Conservation (phyloP, 2,113 vertebrate species). For the Hassar affinis region DNA sequence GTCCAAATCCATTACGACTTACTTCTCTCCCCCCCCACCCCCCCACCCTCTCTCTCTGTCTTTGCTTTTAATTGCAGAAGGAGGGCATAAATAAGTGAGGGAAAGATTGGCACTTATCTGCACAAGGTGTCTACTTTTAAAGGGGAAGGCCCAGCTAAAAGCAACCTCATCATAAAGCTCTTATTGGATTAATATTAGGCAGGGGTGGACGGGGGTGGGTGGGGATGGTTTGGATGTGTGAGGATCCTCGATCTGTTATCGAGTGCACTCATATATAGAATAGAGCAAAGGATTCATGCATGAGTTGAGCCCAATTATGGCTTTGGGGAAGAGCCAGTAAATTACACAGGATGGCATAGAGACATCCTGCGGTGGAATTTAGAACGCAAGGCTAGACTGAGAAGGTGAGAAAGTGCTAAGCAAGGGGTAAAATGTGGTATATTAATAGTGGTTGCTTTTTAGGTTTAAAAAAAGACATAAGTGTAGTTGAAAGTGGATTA, state of each 20-base stretch:
- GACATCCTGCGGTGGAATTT: constrained; percentile 32
- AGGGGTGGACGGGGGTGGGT: neutral
- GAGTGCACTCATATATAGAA: constrained; percentile 40
- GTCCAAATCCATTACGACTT: constrained; percentile 67
- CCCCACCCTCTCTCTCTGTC: constrained; percentile 28
- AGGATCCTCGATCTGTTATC: constrained; percentile 40
- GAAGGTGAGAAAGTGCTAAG: constrained; percentile 11
- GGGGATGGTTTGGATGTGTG: neutral
- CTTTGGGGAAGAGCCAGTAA: constrained; percentile 47
- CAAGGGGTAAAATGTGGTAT: constrained; percentile 29
- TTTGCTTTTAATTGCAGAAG: constrained; percentile 57
- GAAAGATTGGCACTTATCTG: constrained; percentile 6
- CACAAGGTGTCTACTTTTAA: constrained; percentile 26
- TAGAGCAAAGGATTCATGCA: constrained; percentile 45
- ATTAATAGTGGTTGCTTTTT: constrained; percentile 22
- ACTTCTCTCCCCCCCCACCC: constrained; percentile 4
- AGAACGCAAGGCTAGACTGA: constrained; percentile 31
- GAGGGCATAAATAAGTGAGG: constrained; percentile 38
- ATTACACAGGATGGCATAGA: constrained; percentile 39
- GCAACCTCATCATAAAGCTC: constrained; percentile 25
- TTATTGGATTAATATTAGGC: constrained; percentile 45
- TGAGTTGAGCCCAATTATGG: constrained; percentile 49
- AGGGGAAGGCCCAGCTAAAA: constrained; percentile 16
- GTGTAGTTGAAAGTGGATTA: constrained; percentile 16
- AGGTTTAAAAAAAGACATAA: neutral